Conservation (phyloP, 2,888 invertebrate genomes). For the Rugalucina vietnamica region DNA sequence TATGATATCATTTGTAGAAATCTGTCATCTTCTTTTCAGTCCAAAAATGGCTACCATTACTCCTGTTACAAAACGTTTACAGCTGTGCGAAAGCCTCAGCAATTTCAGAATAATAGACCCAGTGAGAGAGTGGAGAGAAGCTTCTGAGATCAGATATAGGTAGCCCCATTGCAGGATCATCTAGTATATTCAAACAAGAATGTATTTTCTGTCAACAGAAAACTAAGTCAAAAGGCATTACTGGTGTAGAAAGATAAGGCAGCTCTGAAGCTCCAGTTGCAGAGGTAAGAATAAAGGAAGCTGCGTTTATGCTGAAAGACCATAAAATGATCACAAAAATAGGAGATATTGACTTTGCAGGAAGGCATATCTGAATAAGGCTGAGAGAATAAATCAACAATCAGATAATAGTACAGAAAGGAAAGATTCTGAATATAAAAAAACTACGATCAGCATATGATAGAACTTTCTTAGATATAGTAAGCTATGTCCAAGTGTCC, state of each 20-base stretch:
- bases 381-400: too few relatives aligned
- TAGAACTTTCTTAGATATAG: slow-evolving; percentile 6
- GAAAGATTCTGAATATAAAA: background rate
- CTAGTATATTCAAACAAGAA: slow-evolving; percentile 1
- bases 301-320: slow-evolving; percentile 24
- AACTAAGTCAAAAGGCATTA: background rate
- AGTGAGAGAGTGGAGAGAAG: background rate
- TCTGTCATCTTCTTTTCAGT: background rate
- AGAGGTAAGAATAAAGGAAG: background rate
- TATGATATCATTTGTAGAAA: background rate
- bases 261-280: background rate
- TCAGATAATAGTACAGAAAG: background rate
- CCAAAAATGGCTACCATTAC: background rate
- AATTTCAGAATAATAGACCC: too few relatives aligned
- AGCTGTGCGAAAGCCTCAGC: background rate
- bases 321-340: background rate
- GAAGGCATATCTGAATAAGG: too few relatives aligned
- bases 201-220: slow-evolving; percentile 17
- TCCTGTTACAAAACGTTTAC: background rate
- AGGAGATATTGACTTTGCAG: too few relatives aligned
- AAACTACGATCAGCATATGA: background rate
- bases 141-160: background rate
- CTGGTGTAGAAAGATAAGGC: background rate
- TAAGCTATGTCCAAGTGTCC: background rate
- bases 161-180: background rate